A percentile compares a stretch with the other conserved stretches of the same genome.
Conservation (phyloP, 2,113 vertebrate species). For the Trematomus loennbergii region DNA sequence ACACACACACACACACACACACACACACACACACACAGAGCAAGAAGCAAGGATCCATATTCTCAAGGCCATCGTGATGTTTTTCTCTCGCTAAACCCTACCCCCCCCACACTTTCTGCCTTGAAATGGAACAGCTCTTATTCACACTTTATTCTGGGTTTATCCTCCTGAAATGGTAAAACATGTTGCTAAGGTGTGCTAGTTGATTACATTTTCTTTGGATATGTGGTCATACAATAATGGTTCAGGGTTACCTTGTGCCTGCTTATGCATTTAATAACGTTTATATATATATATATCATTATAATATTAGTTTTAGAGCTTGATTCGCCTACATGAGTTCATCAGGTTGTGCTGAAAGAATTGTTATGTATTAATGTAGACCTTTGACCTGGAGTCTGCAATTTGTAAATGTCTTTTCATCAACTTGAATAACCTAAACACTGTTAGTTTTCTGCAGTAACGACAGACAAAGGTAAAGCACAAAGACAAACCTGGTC, state of each 20-base stretch:
- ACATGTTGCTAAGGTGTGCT: constrained; percentile 11
- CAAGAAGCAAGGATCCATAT: constrained; percentile 70
- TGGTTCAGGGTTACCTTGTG: neutral
- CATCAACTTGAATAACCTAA: neutral
- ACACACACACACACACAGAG: constrained; percentile 15
- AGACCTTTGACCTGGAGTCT: neutral
- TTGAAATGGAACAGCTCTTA: constrained; percentile 40
- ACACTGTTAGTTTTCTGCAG: neutral
- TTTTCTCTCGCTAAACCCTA: constrained; percentile 34
- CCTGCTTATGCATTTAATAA: neutral
- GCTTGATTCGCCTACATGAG: neutral
- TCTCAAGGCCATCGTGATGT: constrained; percentile 68
- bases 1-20: neutral
- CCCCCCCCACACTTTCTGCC: constrained; percentile 26
- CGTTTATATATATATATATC: neutral
- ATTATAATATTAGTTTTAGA: neutral
- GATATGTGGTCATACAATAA: neutral
- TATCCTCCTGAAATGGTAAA: constrained; percentile 31
- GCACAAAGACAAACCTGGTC: neutral
- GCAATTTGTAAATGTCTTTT: neutral
- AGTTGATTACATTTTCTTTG: neutral
- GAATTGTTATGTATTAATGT: neutral
- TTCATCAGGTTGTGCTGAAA: neutral
- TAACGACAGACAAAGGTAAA: neutral
- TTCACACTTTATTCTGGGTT: constrained; percentile 21